These are phyloP conservation scores for Leptoclinus maculatus DNA, from an alignment of 2,797 vertebrate species.

Conservation along the genomic window DNA sequence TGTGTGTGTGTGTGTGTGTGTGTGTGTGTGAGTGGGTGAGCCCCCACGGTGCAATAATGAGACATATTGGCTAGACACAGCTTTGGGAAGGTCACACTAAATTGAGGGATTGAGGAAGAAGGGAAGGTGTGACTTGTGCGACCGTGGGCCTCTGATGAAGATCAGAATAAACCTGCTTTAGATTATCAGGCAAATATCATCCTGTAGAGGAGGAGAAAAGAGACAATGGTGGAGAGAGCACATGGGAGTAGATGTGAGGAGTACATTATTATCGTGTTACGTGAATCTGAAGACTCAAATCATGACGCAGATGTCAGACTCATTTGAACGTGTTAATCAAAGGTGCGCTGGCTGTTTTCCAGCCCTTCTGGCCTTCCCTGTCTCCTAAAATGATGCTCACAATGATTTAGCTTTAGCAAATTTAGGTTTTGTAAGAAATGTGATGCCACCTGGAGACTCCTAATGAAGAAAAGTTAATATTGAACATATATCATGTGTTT, in stretches of 20 bases:
- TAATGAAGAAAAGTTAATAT: neutral
- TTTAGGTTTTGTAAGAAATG: neutral
- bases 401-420: neutral
- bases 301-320: conserved; percentile 34
- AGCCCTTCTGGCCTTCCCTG: conserved; percentile 7
- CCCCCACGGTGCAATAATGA: conserved; percentile 74
- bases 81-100: conserved; percentile 74
- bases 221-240: conserved; percentile 27
- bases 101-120: conserved; percentile 61
- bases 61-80: conserved; percentile 69
- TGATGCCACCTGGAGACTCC: neutral
- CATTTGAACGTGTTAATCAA: conserved; percentile 45
- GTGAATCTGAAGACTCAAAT: conserved; percentile 37
- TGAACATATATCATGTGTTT: neutral
- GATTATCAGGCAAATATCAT: conserved; percentile 53
- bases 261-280: conserved; percentile 29
- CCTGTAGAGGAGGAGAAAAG: conserved; percentile 21
- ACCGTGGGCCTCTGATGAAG: conserved; percentile 54
- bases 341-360: conserved; percentile 19
- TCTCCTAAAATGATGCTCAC: neutral
- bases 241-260: conserved; percentile 5
- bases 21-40: conserved; percentile 27
- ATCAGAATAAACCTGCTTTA: conserved; percentile 53
- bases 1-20: neutral
- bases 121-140: conserved; percentile 49